These are phyloP conservation scores for Saccostrea glomerata DNA, from an alignment of 1,140 invertebrate species.

Conservation along the genomic window DNA sequence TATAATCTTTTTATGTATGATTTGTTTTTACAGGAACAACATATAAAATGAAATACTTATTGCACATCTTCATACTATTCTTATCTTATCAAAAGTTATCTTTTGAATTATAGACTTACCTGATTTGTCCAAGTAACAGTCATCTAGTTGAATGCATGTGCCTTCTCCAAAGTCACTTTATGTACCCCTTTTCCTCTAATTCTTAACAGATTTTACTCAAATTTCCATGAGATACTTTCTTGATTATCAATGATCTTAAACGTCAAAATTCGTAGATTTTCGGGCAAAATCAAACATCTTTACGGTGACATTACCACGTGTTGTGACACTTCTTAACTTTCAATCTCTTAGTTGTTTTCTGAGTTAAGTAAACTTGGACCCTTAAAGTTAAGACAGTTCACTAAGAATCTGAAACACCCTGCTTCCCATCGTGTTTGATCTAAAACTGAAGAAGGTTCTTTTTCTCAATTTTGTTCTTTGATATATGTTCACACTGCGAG, in stretches of 20 bases:
- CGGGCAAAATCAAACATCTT: not conserved
- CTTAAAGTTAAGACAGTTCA: constrained; percentile 7
- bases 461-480: constrained; percentile 22
- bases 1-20: too few species aligned
- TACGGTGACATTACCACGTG: not conserved
- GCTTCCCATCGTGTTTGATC: constrained; percentile 24
- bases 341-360: not conserved
- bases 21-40: too few species aligned
- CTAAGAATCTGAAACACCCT: constrained; percentile 21
- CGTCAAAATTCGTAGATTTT: not conserved
- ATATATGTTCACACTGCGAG: constrained; percentile 33
- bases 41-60: too few species aligned
- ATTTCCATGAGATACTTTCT: not conserved
- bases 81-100: too few species aligned
- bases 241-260: not conserved
- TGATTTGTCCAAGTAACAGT: too few species aligned
- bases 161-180: not conserved
- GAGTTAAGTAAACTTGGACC: constrained; percentile 17
- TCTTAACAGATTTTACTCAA: not conserved
- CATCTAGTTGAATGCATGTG: not conserved
- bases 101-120: too few species aligned
- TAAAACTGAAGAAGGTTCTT: not conserved
- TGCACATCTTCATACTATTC: too few species aligned
- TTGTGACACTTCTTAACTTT: constrained; percentile 16
- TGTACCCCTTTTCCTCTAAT: not conserved